Conservation (phyloP, 2,888 invertebrate species). For the Ormyrus rosae region DNA sequence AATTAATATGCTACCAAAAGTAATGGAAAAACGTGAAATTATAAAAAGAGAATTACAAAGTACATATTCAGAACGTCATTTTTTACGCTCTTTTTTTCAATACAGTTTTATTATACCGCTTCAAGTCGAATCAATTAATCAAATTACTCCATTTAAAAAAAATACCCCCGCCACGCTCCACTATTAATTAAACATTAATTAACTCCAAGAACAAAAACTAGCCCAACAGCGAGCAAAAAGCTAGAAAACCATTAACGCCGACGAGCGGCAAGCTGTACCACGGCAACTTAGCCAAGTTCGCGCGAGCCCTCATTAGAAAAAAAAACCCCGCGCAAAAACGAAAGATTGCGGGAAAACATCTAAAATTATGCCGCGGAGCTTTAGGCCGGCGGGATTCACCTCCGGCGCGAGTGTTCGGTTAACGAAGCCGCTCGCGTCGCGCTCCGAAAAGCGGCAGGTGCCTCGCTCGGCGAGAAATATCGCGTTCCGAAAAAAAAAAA, state of each 20-base stretch:
- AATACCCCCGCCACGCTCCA: no score
- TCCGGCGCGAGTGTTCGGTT: constrained; percentile 46
- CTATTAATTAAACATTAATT: constrained; percentile 31
- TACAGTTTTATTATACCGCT: no score
- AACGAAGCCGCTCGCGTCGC: constrained; percentile 40
- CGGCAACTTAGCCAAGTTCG: neutral
- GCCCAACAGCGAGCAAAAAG: neutral
- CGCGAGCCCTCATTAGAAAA: neutral
- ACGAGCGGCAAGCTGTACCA: neutral
- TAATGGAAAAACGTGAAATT: no score
- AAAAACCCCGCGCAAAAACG: neutral
- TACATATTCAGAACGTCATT: no score
- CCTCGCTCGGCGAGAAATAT: no score
- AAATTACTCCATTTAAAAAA: neutral
- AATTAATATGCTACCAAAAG: neutral
- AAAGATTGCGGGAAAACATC: neutral
- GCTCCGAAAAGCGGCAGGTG: neutral
- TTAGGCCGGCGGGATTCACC: constrained; percentile 27
- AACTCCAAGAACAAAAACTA: neutral
- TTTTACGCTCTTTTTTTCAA: constrained; percentile 1
- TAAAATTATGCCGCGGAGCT: constrained; percentile 33
- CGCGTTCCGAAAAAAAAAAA: neutral
- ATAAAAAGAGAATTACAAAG: no score
- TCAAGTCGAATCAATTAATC: neutral
- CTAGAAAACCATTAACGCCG: neutral